phyloP scores from a whole-genome alignment of 2,888 invertebrate genomes.

The Morpho helenor region DNA sequence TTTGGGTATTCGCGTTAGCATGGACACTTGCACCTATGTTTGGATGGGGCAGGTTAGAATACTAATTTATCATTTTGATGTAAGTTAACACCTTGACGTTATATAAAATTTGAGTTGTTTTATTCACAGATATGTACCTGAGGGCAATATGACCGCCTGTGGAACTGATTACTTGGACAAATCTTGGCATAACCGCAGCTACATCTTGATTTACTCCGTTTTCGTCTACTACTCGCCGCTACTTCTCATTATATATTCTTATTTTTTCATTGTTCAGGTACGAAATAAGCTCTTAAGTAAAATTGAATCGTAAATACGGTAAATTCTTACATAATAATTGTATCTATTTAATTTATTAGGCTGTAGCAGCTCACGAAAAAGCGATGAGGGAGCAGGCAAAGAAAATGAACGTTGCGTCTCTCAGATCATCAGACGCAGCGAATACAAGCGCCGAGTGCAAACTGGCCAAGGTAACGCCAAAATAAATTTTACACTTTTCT shows the following conservation, averaged over 20 bases:
- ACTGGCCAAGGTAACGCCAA: slow-evolving; percentile 83
- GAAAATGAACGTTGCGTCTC: slow-evolving; percentile 95
- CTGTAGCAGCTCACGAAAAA: slow-evolving; percentile 91
- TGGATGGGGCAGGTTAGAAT: slow-evolving; percentile 87
- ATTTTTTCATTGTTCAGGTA: slow-evolving; percentile 90
- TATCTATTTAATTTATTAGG: slow-evolving; percentile 54
- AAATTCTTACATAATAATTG: background rate
- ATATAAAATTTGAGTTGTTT: background rate
- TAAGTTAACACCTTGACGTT: background rate
- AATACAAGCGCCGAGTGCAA: slow-evolving; percentile 92
- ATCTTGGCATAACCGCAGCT: slow-evolving; percentile 87
- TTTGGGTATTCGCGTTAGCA: slow-evolving; percentile 87
- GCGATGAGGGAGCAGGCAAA: slow-evolving; percentile 94
- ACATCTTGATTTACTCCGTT: slow-evolving; percentile 87
- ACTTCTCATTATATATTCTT: slow-evolving; percentile 87
- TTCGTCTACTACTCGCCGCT: slow-evolving; percentile 89
- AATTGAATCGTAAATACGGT: background rate
- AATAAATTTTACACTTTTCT: too few relatives aligned
- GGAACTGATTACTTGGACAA: slow-evolving; percentile 92
- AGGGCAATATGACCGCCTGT: slow-evolving; percentile 96
- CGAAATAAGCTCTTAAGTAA: background rate
- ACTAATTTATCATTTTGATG: background rate
- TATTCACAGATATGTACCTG: slow-evolving; percentile 89
- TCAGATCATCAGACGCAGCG: slow-evolving; percentile 87
- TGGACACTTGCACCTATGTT: slow-evolving; percentile 93